phyloP scores from a whole-genome alignment of 2,888 invertebrate species.

The Leptura quadrifasciata region DNA sequence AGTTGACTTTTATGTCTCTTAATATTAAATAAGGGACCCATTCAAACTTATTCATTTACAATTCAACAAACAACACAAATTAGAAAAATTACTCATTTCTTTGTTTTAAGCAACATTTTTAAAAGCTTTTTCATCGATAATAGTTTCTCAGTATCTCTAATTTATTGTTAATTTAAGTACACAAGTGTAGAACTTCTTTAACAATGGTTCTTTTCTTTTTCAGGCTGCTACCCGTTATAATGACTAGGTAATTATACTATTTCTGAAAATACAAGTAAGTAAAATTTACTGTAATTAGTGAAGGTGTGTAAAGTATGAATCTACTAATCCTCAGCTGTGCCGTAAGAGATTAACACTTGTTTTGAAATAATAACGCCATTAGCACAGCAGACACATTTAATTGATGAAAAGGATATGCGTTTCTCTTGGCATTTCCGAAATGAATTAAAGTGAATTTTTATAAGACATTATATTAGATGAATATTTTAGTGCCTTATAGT shows the following conservation, averaged over 20 bases:
- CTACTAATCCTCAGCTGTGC: constrained; percentile 2
- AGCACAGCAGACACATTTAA: not conserved
- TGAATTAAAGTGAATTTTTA: not conserved
- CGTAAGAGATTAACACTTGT: constrained; percentile 12
- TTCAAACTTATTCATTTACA: too few relatives aligned
- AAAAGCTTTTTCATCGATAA: not conserved
- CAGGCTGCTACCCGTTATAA: constrained; percentile 37
- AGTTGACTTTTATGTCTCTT: too few relatives aligned
- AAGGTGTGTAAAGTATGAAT: constrained; percentile 8
- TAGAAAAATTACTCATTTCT: not conserved
- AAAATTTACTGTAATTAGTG: constrained; percentile 17
- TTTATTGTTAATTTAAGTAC: constrained; percentile 5
- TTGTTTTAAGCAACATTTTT: not conserved
- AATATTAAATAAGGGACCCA: too few relatives aligned
- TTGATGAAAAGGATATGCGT: constrained; percentile 5
- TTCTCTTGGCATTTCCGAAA: not conserved
- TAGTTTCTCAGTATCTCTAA: constrained; percentile 4
- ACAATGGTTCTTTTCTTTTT: constrained; percentile 36
- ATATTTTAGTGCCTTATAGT: too few relatives aligned
- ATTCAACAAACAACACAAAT: not conserved
- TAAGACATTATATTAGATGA: too few relatives aligned
- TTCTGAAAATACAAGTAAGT: constrained; percentile 30
- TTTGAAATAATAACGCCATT: constrained; percentile 21
- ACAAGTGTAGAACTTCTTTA: constrained; percentile 1
- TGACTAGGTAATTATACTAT: constrained; percentile 34